Evolutionary conservation across 2,888 invertebrate genomes (phyloP).

Genomic region (Sinopyrophorus schimmeli): DNA sequence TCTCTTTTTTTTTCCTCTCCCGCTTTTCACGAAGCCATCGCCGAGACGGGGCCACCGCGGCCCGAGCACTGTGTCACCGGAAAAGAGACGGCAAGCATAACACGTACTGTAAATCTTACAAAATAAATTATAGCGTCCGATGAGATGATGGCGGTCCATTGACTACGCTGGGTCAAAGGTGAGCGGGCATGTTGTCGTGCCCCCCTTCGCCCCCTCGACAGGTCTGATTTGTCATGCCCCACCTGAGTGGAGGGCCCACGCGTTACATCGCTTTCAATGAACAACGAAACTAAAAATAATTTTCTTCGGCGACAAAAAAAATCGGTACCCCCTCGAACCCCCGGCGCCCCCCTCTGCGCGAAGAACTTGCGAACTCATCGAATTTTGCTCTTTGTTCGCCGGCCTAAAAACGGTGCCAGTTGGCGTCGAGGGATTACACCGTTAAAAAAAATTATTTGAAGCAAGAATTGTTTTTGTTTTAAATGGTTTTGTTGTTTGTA

Average conservation of each 20-base stretch:
- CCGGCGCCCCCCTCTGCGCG: no score
- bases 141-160: conserved; percentile 54
- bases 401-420: no score
- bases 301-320: no score
- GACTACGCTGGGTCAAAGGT: conserved; percentile 53
- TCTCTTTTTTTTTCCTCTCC: not conserved
- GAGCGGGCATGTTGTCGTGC: conserved; percentile 49
- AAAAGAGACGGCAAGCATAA: conserved; percentile 30
- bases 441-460: no score
- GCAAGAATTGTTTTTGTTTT: no score
- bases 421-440: no score
- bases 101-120: conserved; percentile 39
- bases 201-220: conserved; percentile 41
- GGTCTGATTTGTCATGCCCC: conserved; percentile 54
- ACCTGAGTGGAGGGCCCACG: conserved; percentile 49
- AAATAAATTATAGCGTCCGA: conserved; percentile 52
- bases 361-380: no score
- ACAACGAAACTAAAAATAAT: no score
- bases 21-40: not conserved
- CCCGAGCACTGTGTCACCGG: conserved; percentile 22
- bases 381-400: no score
- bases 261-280: conserved; percentile 47
- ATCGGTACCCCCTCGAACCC: no score
- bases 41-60: conserved; percentile 7
- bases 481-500: no score